Evolutionary conservation across 2,797 vertebrate species (phyloP).

Genomic region (Varecia variegata): DNA sequence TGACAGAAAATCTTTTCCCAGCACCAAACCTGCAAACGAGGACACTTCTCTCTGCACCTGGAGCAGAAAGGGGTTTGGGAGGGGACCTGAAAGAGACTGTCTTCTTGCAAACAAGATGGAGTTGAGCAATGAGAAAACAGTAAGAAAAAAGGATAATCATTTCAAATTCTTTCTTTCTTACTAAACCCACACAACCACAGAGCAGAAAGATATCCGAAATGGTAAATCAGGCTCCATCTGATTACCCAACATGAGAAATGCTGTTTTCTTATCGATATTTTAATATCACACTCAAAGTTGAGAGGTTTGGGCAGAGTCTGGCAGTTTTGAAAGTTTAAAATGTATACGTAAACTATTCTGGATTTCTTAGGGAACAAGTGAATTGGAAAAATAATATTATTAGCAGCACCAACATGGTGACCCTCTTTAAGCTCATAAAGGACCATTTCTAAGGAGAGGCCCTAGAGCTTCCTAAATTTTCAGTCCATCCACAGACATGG

Average conservation of each 20-base stretch:
- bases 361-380: neutral
- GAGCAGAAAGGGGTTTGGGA: neutral
- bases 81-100: neutral
- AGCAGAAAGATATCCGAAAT: neutral
- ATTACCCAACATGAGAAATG: neutral
- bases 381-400: slow-evolving; percentile 11
- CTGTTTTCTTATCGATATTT: neutral
- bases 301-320: neutral
- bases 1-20: slow-evolving; percentile 61
- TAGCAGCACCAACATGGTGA: neutral
- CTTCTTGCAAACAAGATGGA: neutral
- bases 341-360: neutral
- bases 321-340: neutral
- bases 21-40: neutral
- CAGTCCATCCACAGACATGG: neutral
- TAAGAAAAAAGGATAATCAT: neutral
- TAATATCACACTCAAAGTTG: neutral
- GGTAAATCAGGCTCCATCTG: neutral
- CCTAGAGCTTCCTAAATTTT: neutral
- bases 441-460: neutral
- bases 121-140: neutral
- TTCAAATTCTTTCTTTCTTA: neutral
- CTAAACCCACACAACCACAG: neutral
- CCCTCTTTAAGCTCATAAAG: neutral
- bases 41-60: neutral